Percentiles rank a stretch among this genome's conserved stretches.
phyloP scores from a whole-genome alignment of 2,888 invertebrate genomes.

The Pandemis heparana region DNA sequence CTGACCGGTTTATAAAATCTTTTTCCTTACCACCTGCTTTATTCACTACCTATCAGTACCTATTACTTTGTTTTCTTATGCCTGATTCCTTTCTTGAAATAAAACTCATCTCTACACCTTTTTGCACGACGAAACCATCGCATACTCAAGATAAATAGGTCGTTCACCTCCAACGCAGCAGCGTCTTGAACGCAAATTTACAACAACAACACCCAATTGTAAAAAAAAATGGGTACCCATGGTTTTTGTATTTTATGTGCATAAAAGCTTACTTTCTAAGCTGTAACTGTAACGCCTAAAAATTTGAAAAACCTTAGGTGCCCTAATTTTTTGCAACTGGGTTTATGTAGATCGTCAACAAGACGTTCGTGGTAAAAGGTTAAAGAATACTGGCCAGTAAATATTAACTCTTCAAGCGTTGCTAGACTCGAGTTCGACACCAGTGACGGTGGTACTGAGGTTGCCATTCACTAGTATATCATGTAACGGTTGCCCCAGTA shows the following conservation, averaged over 20 bases:
- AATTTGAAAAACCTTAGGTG: too few species aligned
- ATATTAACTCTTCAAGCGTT: slow-evolving; percentile 84
- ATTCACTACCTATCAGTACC: not conserved
- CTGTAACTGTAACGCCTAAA: too few species aligned
- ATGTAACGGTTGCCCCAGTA: slow-evolving; percentile 91
- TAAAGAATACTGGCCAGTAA: slow-evolving; percentile 10
- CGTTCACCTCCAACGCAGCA: too few species aligned
- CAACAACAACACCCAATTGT: too few species aligned
- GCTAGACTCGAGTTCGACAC: slow-evolving; percentile 92
- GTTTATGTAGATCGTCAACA: not conserved
- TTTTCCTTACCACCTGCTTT: not conserved
- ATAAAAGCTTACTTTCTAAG: too few species aligned
- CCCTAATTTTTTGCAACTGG: too few species aligned
- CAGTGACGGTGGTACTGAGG: slow-evolving; percentile 92
- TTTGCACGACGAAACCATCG: not conserved
- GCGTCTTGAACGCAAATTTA: not conserved
- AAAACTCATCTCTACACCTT: not conserved
- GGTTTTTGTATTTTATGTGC: too few species aligned
- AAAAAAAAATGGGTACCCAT: too few species aligned
- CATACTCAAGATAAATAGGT: not conserved
- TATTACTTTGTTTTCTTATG: slow-evolving; percentile 6
- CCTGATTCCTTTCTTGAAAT: not conserved
- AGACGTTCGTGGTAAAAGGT: not conserved
- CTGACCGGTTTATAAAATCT: not conserved
- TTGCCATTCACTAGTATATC: slow-evolving; percentile 89